A percentile compares a stretch with the other conserved stretches of the same genome.
Evolutionary conservation across 2,888 invertebrate genomes (phyloP).

Genomic region (Oxyscelio sp.): DNA sequence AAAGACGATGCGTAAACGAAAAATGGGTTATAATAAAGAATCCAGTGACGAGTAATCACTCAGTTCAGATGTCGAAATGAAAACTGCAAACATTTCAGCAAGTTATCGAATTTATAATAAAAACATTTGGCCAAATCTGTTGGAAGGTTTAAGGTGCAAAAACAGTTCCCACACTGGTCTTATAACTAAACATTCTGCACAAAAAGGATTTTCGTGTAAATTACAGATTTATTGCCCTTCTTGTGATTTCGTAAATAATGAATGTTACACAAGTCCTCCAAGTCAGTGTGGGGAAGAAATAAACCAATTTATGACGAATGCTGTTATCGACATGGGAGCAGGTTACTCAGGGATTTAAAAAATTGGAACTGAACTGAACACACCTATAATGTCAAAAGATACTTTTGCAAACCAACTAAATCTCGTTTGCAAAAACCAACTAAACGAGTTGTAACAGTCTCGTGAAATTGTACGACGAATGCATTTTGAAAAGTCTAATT

Average conservation of each 20-base stretch:
- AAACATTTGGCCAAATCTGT: background rate
- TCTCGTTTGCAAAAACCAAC: too few relatives aligned
- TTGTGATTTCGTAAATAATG: conserved; percentile 28
- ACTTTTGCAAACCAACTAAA: conserved; percentile 10
- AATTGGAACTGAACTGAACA: conserved; percentile 30
- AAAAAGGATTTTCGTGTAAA: conserved; percentile 13
- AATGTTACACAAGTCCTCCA: conserved; percentile 29
- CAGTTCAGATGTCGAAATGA: conserved; percentile 4
- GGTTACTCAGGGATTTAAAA: conserved; percentile 27
- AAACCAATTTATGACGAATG: conserved; percentile 26
- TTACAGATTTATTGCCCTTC: conserved; percentile 27
- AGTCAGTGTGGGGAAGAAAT: conserved; percentile 21
- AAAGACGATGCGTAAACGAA: conserved; percentile 15
- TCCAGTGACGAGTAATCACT: conserved; percentile 8
- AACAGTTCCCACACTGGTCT: conserved; percentile 8
- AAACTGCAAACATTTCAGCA: background rate
- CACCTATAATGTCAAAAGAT: conserved; percentile 12
- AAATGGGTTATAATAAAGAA: conserved; percentile 11
- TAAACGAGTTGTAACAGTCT: too few relatives aligned
- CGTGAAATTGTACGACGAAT: conserved; percentile 22
- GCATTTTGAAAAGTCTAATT: conserved; percentile 1
- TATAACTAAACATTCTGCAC: background rate
- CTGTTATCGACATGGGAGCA: conserved; percentile 27
- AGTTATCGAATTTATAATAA: too few relatives aligned
- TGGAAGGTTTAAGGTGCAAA: conserved; percentile 20